Evolutionary conservation across 1,140 invertebrate genomes (phyloP), one percentile per base, ranked within the genome.

Genomic region (Goniozus legneri): DNA sequence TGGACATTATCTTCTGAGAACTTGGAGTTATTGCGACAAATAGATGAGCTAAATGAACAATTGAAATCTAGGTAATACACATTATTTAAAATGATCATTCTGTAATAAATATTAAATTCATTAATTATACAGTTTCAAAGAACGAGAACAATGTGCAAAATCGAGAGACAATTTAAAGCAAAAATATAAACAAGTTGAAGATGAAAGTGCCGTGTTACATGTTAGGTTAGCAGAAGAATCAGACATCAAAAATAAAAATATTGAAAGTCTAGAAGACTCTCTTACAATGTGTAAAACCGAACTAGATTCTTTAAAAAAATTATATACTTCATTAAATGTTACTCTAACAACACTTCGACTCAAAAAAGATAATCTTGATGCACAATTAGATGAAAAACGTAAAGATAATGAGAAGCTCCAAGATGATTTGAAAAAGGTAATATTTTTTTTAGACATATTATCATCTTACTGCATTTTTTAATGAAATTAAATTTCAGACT

Each of bases 1-100:
- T 79, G 76, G 76, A 74, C 66, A 13, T 47, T 78, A 1, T 70
- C 76, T 12, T 64, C 76, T 1, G 74, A 78, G 59, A 79, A 78
- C 54, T 52, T 70, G 8, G 77, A 79, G 42, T 54, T 79, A 24
- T 50, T 77, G 14, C 60, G 58, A 30, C 76, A 79, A 52, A 62
- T 78, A 33, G 75, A 79, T 38, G 68, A 77, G 36, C 43, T 79
- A 3, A 73, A 65, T 13, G 75, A 76, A 24, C 71, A 78, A 42
- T 58, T 79, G 3, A 78, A 74, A 60, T 67, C 72, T n/a, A 74
- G 71, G 76, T 78, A 63, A 58, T n/a, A 39, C 13, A 7, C 21
- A 34, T 7, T n/a, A 33, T 8, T 27, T 10, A 27, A 27, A 27
- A 27, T 27, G n/a, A 33, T 39, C 4, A 27, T 6, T 27, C 24